These are phyloP conservation scores for Leuciscus idus DNA, from an alignment of 2,113 vertebrate species.

Conservation along the genomic window DNA sequence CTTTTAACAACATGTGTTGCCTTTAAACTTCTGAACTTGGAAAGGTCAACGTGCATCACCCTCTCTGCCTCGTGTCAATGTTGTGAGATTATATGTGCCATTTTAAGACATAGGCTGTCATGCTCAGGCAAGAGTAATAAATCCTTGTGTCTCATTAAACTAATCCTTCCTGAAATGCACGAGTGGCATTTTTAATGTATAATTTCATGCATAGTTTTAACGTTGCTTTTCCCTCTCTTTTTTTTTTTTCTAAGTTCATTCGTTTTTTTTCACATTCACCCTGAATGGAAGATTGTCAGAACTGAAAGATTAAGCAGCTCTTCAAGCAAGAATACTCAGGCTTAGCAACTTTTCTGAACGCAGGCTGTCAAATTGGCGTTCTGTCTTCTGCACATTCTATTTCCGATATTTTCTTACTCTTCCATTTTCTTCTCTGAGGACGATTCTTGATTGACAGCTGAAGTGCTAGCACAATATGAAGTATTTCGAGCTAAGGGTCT, in stretches of 20 bases:
- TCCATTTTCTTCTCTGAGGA: constrained; percentile 19
- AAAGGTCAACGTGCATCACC: not conserved
- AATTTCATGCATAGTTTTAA: constrained; percentile 16
- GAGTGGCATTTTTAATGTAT: constrained; percentile 16
- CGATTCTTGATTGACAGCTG: constrained; percentile 22
- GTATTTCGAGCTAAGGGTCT: constrained; percentile 11
- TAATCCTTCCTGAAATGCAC: constrained; percentile 29
- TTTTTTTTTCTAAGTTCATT: not conserved
- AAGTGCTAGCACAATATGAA: constrained; percentile 26
- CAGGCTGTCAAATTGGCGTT: not conserved
- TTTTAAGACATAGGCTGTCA: constrained; percentile 17
- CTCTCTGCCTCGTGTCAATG: not conserved
- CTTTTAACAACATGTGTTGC: not conserved
- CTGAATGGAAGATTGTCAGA: constrained; percentile 9
- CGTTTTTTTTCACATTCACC: not conserved
- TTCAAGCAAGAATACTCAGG: not conserved
- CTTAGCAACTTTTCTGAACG: constrained; percentile 1
- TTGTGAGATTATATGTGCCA: constrained; percentile 9
- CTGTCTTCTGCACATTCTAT: constrained; percentile 4
- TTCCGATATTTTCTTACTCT: constrained; percentile 17
- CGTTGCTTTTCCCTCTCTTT: not conserved
- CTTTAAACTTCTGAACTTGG: not conserved
- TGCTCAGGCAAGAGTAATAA: constrained; percentile 44
- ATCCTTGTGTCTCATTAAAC: constrained; percentile 40
- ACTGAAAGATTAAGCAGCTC: not conserved